These are phyloP conservation scores for Delphinus delphis DNA, from an alignment of 2,113 vertebrate species.

Conservation along the genomic window DNA sequence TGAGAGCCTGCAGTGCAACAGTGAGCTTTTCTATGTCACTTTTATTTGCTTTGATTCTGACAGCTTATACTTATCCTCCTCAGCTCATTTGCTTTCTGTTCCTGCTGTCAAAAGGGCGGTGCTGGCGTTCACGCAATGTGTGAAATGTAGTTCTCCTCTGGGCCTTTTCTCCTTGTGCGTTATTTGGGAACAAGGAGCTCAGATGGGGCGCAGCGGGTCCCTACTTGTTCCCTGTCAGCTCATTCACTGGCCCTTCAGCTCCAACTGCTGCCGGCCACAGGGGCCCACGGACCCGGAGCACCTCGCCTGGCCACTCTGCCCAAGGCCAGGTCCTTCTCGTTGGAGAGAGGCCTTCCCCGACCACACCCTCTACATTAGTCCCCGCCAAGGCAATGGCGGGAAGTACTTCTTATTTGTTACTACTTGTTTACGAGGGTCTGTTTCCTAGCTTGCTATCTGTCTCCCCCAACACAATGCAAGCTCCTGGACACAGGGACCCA, in stretches of 20 bases:
- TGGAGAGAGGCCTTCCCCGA: background rate
- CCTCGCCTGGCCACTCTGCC: background rate
- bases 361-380: background rate
- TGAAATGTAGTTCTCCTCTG: background rate
- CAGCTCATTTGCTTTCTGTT: background rate
- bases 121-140: background rate
- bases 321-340: background rate
- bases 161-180: background rate
- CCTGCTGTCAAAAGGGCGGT: background rate
- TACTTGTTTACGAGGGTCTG: background rate
- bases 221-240: background rate
- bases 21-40: background rate
- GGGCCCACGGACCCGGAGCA: background rate
- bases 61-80: background rate
- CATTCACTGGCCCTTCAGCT: background rate
- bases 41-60: constrained; percentile 4
- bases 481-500: background rate
- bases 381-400: background rate
- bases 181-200: background rate
- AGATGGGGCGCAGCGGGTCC: background rate
- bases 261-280: background rate
- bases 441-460: background rate
- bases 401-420: background rate
- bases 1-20: background rate
- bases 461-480: background rate